Base-by-base conservation (phyloP, 2,888 invertebrate species). In the Drosophila nr. medialis region DNA sequence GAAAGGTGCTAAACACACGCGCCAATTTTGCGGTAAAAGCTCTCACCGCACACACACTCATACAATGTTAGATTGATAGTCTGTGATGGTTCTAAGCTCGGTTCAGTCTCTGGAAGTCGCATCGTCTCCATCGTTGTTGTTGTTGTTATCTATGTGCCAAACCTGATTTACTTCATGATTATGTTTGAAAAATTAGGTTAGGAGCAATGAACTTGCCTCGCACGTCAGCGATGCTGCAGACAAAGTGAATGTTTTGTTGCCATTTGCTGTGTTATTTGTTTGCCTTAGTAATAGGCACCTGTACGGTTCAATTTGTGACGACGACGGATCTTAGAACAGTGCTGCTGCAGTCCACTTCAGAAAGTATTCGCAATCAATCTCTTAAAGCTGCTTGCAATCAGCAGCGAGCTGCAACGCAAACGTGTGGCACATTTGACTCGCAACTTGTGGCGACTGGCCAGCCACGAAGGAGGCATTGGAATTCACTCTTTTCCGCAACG, bases 111-210 rank as follows among this genome's bases (percentile, higher is more conserved):
- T 71, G 79, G 72, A 79, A 78, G 78, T 66, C 55, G 70, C 62
- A 48, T 24, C 36, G 70, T 18, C 65, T 55, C 27, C 38, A 59
- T 59, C 56, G 61, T 53, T 63, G 71, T 7, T 74, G 74, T 62
- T 85, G 80, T 80, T 86, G 84, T 83, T 85, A 83, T 81, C 83
- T 85, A 76, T 86, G 80, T 88, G 89, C 83, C 83, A 86, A 83
- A 82, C 87, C 89, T 83, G 89, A 89, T 86, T 84, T 86, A 89
- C 86, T 82, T 84, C 84, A 86, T 90, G 89, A 90, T 90, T 89
- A 90, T 90, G 91, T 91, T 91, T 88, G 86, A 81, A 87, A 92
- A 92, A 92, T 92, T 91, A 92, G 92, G 92, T 92, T 92, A 91
- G 91, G 92, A 91, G 91, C 92, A 91, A 89, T 89, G 91, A 92